These are phyloP conservation scores for Ctenomys sociabilis DNA, from an alignment of 2,113 vertebrate species.

Conservation along the genomic window DNA sequence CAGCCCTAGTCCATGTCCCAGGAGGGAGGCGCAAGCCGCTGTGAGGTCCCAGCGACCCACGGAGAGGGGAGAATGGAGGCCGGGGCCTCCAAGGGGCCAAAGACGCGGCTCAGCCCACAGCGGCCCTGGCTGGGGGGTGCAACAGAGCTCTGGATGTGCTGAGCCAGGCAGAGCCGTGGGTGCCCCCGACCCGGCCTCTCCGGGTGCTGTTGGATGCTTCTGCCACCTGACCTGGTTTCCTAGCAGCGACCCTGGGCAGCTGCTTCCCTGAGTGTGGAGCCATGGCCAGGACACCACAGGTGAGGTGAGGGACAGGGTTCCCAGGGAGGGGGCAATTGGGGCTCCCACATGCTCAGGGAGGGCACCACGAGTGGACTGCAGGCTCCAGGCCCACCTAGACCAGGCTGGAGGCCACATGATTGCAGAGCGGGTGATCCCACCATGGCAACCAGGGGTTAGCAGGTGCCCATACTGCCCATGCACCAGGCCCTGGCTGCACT, in stretches of 20 bases:
- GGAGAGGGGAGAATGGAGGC: not conserved
- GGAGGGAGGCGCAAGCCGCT: not conserved
- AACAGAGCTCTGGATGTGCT: not conserved
- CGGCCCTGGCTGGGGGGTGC: not conserved
- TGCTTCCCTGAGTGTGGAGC: not conserved
- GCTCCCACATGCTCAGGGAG: not conserved
- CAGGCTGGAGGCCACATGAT: not conserved
- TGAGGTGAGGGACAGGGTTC: not conserved
- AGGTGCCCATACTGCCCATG: not conserved
- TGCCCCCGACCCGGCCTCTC: not conserved
- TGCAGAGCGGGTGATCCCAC: not conserved
- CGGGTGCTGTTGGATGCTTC: not conserved
- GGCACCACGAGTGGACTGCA: fast-evolving
- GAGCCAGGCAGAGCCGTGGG: no score
- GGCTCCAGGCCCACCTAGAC: not conserved
- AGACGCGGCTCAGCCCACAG: not conserved
- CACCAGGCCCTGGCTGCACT: not conserved
- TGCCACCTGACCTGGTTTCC: no score
- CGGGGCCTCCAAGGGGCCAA: not conserved
- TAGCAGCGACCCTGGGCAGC: not conserved
- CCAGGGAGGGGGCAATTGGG: not conserved
- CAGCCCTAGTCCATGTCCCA: not conserved
- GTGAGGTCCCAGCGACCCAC: not conserved
- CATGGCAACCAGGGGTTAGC: not conserved
- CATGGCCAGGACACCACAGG: not conserved